Percentiles rank a stretch among this genome's conserved stretches.
These are phyloP conservation scores for Sceloporus tristichus DNA, from an alignment of 2,113 vertebrate genomes.

Conservation along the genomic window DNA sequence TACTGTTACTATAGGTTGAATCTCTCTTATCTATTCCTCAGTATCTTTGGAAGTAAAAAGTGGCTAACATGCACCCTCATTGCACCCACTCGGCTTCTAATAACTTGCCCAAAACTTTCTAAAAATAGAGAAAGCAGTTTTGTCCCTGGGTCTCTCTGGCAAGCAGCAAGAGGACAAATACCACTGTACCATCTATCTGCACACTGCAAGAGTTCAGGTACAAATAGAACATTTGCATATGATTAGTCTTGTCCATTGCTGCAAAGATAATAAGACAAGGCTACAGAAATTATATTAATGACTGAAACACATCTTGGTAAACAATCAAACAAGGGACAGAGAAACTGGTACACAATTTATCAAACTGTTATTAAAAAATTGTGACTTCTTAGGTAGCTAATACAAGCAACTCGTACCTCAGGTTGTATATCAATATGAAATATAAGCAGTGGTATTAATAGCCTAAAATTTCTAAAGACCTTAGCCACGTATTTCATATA, in stretches of 20 bases:
- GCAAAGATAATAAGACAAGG: not conserved
- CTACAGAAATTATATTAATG: not conserved
- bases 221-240: constrained; percentile 1
- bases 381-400: not conserved
- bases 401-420: constrained; percentile 20
- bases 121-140: constrained; percentile 4
- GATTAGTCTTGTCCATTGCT: not conserved
- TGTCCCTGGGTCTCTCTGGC: not conserved
- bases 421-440: constrained; percentile 8
- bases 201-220: not conserved
- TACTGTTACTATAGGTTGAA: no score
- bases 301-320: not conserved
- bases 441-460: not conserved
- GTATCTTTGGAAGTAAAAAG: no score
- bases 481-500: not conserved
- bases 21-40: no score
- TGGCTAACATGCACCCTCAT: not conserved
- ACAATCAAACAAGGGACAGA: not conserved
- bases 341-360: not conserved
- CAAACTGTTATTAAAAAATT: not conserved
- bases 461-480: not conserved
- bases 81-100: not conserved
- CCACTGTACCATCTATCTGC: not conserved
- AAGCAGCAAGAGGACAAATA: not conserved
- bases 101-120: not conserved